A percentile compares a stretch with the other conserved stretches of the same genome.
phyloP scores from a whole-genome alignment of 2,113 vertebrate genomes.

The Myrmecophaga tridactyla region DNA sequence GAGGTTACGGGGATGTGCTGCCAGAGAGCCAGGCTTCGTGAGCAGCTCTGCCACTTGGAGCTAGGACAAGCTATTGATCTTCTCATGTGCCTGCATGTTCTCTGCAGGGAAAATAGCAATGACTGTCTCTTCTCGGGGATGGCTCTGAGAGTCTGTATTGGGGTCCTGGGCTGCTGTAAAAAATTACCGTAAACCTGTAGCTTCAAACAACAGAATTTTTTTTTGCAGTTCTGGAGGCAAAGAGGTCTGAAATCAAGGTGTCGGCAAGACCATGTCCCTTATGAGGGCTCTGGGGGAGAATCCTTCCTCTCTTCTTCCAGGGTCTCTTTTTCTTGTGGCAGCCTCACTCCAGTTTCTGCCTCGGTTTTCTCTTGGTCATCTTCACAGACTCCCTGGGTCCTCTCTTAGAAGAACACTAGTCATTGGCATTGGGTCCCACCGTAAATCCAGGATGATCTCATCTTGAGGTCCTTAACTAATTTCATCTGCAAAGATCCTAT shows the following conservation, averaged over 20 bases:
- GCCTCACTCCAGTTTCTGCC: neutral
- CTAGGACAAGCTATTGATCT: neutral
- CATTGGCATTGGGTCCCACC: neutral
- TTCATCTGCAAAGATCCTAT: neutral
- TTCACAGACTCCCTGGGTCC: neutral
- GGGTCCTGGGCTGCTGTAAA: neutral
- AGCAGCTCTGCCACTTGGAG: neutral
- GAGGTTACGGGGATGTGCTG: neutral
- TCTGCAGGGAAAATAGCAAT: fast-evolving
- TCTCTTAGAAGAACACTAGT: neutral
- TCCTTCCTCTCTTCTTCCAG: neutral
- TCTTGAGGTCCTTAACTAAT: neutral
- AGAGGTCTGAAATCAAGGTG: neutral
- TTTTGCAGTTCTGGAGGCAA: neutral
- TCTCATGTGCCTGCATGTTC: neutral
- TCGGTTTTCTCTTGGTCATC: fast-evolving
- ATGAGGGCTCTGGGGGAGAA: neutral
- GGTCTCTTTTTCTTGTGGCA: no score
- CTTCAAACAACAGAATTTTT: neutral
- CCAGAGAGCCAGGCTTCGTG: neutral
- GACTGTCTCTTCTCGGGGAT: neutral
- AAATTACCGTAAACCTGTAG: neutral
- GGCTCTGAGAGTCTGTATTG: fast-evolving
- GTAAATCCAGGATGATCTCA: neutral
- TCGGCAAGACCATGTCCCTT: neutral